Conservation (phyloP, 37 sponge, comb jelly and placozoan genomes). For the Corticium candelabrum region DNA sequence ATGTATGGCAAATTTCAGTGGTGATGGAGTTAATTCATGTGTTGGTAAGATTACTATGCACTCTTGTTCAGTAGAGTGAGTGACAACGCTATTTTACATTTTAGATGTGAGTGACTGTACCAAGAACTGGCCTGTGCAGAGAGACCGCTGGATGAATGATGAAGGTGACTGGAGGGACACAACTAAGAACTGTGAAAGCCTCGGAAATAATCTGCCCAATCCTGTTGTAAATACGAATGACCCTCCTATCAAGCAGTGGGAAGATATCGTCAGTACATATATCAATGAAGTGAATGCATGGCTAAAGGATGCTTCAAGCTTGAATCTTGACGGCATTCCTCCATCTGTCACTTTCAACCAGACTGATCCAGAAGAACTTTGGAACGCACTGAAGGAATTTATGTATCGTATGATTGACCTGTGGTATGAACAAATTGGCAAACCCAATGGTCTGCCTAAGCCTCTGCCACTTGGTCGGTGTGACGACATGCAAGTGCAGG, state of each 20-base stretch:
- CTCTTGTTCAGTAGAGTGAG: too few species aligned
- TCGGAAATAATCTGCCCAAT: background rate
- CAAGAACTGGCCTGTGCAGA: background rate
- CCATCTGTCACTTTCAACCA: background rate
- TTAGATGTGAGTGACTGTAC: background rate
- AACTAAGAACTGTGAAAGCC: background rate
- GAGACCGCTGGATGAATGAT: background rate
- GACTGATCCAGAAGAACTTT: background rate
- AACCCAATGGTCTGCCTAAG: background rate
- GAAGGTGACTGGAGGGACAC: background rate
- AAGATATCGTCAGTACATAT: background rate
- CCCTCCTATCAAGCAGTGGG: background rate
- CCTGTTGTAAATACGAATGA: background rate
- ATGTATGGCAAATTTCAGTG: background rate
- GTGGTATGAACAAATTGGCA: background rate
- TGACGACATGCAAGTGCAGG: background rate
- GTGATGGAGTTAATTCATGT: too few species aligned
- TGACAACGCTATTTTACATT: too few species aligned
- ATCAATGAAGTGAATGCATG: background rate
- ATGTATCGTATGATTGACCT: background rate
- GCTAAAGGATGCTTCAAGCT: background rate
- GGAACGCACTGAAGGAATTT: background rate
- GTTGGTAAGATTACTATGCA: too few species aligned
- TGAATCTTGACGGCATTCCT: background rate
- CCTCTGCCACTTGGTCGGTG: background rate